Evolutionary conservation across 2,797 vertebrate genomes (phyloP), one percentile per base, ranked within the genome.

Genomic region (Gymnothorax javanicus): DNA sequence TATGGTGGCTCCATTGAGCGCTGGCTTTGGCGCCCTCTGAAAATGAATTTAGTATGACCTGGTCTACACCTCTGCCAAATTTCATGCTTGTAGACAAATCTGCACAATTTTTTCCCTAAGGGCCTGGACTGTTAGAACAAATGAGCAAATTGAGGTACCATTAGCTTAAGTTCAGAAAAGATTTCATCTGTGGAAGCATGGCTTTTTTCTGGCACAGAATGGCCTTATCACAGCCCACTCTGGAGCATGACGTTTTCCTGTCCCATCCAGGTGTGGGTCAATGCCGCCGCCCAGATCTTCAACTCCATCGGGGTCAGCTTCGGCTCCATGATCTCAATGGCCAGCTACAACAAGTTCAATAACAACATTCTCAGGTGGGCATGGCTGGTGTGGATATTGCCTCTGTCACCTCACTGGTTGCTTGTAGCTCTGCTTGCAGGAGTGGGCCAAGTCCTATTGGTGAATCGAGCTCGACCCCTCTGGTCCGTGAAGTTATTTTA

Each of bases 331-430:
- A 90, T 96, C 75, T 96, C 95, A 0, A 94, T 96, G 94, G 92
- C 96, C 0, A 96, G 96, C 88, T 96, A 96, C 93, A 96, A 95
- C 93, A 96, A 95, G 85, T 96, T 94, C 87, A 93, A 94, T 92
- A 95, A 96, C 91, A 95, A 96, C 91, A 93, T 96, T 71, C 88
- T 96, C 71, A 95, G 94, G 95, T 96, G 73, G 71, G 43, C 27
- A 23, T 75, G 12, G 13, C 12, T 20, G 73, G 52, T 4, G 4
- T 52, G 73, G 73, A 43, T 43, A 43, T 43, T 43, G 2, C 33
- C 33, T 43, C 33, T 43, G 33, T 43, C 2, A 2, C 33, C 2
- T 43, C 33, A 1, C 33, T 43, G 33, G 33, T 2, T 43, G 33
- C 33, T 43, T 43, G 33, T 17, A 60, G 59, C 59, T 69, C 64